These are phyloP conservation scores for Poecilobothrus nobilitatus DNA, from an alignment of 2,888 invertebrate genomes.

Conservation along the genomic window DNA sequence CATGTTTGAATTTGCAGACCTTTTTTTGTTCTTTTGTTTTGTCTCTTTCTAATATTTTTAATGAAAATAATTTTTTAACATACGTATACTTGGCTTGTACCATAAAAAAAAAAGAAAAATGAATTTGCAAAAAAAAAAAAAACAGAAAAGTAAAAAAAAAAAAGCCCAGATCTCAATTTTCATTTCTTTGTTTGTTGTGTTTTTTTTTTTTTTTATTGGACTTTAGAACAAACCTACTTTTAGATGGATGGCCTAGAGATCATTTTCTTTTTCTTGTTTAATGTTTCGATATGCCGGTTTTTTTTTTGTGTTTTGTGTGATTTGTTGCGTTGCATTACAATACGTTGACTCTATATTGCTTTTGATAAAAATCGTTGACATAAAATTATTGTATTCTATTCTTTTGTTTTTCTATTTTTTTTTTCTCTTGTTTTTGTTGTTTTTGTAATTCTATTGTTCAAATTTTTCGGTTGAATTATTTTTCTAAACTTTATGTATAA, in stretches of 20 bases:
- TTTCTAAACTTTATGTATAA: not conserved
- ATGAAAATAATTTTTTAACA: not conserved
- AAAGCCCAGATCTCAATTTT: no score
- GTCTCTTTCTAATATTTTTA: not conserved
- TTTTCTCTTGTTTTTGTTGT: no score
- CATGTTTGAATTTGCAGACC: not conserved
- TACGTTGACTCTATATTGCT: no score
- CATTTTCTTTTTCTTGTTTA: not conserved
- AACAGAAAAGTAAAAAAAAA: no score
- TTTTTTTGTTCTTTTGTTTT: not conserved
- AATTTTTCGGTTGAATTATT: not conserved
- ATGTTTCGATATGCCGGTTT: not conserved
- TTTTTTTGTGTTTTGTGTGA: not conserved
- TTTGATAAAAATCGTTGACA: no score
- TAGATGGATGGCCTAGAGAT: not conserved
- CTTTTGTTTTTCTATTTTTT: no score
- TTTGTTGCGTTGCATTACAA: not conserved
- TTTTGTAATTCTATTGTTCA: not conserved
- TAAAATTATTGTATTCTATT: no score
- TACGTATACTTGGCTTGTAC: no score
- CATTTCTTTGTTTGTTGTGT: no score
- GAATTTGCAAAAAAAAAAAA: not conserved
- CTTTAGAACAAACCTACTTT: conserved; percentile 2
- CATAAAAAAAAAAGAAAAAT: not conserved
- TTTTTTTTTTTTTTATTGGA: not conserved